These are phyloP conservation scores for Himalopsyche japonica DNA, from an alignment of 2,888 invertebrate genomes.

Conservation along the genomic window DNA sequence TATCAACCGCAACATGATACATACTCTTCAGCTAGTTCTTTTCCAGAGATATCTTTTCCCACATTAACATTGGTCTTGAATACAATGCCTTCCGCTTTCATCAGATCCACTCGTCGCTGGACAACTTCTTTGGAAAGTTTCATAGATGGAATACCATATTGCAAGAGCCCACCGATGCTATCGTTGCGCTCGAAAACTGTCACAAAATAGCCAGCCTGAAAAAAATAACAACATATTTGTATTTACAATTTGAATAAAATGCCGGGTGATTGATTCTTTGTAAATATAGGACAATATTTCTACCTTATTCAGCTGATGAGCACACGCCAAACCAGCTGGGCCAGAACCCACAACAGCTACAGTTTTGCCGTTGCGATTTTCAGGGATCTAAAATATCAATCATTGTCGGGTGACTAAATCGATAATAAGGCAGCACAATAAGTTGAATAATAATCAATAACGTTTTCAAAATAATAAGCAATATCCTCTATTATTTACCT, in stretches of 20 bases:
- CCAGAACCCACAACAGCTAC: constrained; percentile 94
- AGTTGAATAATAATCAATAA: neutral
- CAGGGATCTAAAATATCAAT: constrained; percentile 62
- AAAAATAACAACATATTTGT: neutral
- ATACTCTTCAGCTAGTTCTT: constrained; percentile 66
- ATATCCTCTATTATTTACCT: constrained; percentile 49
- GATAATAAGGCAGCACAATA: neutral
- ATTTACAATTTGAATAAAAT: neutral
- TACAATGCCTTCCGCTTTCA: constrained; percentile 84
- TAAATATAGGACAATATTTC: neutral
- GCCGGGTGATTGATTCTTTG: too few species aligned
- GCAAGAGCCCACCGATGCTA: constrained; percentile 89
- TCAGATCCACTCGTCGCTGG: constrained; percentile 80
- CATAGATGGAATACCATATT: constrained; percentile 99
- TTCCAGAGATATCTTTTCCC: constrained; percentile 86
- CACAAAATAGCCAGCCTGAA: constrained; percentile 87
- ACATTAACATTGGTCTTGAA: constrained; percentile 91
- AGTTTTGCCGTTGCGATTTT: constrained; percentile 73
- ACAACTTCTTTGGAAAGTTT: constrained; percentile 95
- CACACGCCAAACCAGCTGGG: constrained; percentile 92
- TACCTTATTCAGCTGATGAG: constrained; percentile 92
- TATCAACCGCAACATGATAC: constrained; percentile 41
- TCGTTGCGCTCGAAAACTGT: constrained; percentile 98
- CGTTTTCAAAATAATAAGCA: neutral
- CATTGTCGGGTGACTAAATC: neutral